phyloP scores from a whole-genome alignment of 1,140 invertebrate genomes.

The Eriocheir sinensis region DNA sequence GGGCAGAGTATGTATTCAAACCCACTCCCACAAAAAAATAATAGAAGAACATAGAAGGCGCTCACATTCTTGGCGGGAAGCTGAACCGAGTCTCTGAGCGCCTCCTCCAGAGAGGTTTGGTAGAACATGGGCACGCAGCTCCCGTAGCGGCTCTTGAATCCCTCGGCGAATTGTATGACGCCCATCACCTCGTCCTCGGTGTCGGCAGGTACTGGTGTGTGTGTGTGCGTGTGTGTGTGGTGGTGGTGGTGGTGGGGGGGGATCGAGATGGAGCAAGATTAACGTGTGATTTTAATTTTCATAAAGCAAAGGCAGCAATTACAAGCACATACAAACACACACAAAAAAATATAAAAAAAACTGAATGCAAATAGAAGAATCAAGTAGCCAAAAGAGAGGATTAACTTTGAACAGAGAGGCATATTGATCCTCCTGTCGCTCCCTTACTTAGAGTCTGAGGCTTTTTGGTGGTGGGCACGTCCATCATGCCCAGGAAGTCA shows the following conservation, averaged over 20 bases:
- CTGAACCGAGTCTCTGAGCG: slow-evolving; percentile 90
- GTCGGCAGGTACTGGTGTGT: slow-evolving; percentile 90
- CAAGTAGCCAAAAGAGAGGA: too few relatives aligned
- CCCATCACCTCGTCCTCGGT: slow-evolving; percentile 93
- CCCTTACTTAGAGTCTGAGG: slow-evolving; percentile 89
- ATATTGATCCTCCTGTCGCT: too few relatives aligned
- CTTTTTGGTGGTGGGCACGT: slow-evolving; percentile 85
- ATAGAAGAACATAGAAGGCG: too few relatives aligned
- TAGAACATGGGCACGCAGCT: slow-evolving; percentile 93
- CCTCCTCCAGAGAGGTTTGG: slow-evolving; percentile 93
- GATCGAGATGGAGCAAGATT: too few relatives aligned
- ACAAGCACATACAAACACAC: too few relatives aligned
- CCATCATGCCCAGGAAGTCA: slow-evolving; percentile 87
- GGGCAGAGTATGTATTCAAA: too few relatives aligned
- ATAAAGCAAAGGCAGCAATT: too few relatives aligned
- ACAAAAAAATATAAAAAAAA: too few relatives aligned
- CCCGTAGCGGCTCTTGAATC: slow-evolving; percentile 92
- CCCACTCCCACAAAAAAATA: too few relatives aligned
- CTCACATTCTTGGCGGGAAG: slow-evolving; percentile 93
- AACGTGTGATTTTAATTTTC: too few relatives aligned
- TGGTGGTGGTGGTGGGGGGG: neutral
- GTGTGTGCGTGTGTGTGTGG: slow-evolving; percentile 1
- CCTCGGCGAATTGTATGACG: slow-evolving; percentile 91
- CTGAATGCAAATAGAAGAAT: too few relatives aligned
- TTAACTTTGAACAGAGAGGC: too few relatives aligned